phyloP scores from a whole-genome alignment of 1,140 invertebrate genomes.

The Hycleus cichorii region DNA sequence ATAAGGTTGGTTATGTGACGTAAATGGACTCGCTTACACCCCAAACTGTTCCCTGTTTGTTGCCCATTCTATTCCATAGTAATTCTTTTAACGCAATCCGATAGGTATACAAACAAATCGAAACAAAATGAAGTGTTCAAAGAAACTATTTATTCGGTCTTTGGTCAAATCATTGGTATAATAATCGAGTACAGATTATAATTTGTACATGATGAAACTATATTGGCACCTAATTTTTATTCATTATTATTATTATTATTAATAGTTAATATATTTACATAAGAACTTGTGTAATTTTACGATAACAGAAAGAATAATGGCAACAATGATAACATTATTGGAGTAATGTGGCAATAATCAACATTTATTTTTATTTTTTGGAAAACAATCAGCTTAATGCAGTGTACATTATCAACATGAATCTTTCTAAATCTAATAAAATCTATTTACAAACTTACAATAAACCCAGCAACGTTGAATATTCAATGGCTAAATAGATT shows the following conservation, averaged over 20 bases:
- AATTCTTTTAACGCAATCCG: no score
- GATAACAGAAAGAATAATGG: slow-evolving; percentile 7
- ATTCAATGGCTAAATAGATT: no score
- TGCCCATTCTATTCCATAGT: no score
- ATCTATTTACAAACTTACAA: slow-evolving; percentile 14
- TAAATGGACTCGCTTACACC: slow-evolving; percentile 23
- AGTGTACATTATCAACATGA: slow-evolving; percentile 27
- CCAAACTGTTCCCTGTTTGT: not conserved
- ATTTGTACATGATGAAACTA: slow-evolving; percentile 30
- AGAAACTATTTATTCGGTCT: slow-evolving; percentile 27
- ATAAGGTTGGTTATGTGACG: slow-evolving; percentile 30
- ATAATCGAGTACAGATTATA: slow-evolving; percentile 29
- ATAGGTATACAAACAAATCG: not conserved
- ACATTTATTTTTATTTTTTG: slow-evolving; percentile 7
- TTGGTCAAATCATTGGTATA: slow-evolving; percentile 37
- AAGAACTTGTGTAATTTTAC: no score
- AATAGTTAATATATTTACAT: no score
- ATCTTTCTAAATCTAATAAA: slow-evolving; percentile 23
- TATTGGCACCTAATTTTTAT: slow-evolving; percentile 29
- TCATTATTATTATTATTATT: no score
- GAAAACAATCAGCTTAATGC: slow-evolving; percentile 20
- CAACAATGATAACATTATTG: slow-evolving; percentile 16
- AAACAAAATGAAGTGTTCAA: slow-evolving; percentile 1
- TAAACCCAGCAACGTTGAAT: no score
- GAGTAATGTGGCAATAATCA: slow-evolving; percentile 16